phyloP scores from a whole-genome alignment of 2,888 invertebrate species.

The Drosophila robusta region DNA sequence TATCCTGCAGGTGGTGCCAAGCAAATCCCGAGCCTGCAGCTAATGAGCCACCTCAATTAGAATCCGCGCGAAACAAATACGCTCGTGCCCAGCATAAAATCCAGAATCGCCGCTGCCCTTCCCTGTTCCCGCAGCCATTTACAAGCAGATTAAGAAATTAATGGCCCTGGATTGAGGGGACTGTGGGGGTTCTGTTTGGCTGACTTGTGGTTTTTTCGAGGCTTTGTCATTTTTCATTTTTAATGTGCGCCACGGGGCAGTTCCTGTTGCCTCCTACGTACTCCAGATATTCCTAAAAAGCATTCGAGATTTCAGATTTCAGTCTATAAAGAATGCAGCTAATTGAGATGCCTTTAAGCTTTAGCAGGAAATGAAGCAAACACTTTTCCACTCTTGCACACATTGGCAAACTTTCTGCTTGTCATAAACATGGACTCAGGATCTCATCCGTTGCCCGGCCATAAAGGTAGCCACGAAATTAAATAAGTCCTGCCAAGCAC shows the following conservation, averaged over 20 bases:
- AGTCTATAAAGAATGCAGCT: constrained; percentile 10
- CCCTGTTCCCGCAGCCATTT: constrained; percentile 9
- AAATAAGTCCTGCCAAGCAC: constrained; percentile 34
- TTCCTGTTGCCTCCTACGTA: constrained; percentile 2
- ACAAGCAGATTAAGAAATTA: constrained; percentile 47
- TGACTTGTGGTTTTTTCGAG: constrained; percentile 30
- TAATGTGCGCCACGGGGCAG: constrained; percentile 29
- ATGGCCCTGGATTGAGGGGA: constrained; percentile 13
- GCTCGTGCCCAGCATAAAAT: too few relatives aligned
- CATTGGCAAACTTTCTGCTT: constrained; percentile 13
- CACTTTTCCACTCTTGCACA: not conserved
- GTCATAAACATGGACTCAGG: constrained; percentile 25
- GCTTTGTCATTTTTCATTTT: constrained; percentile 45
- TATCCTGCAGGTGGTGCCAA: constrained; percentile 30
- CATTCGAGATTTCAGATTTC: constrained; percentile 7
- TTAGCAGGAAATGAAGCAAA: constrained; percentile 21
- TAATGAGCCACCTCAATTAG: constrained; percentile 32
- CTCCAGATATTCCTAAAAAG: not conserved
- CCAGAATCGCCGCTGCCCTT: too few relatives aligned
- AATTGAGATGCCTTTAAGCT: constrained; percentile 30
- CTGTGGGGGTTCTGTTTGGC: constrained; percentile 2
- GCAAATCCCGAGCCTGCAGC: constrained; percentile 37
- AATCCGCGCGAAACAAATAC: constrained; percentile 6
- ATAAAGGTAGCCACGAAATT: constrained; percentile 45
- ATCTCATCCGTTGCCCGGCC: constrained; percentile 15